Base-by-base conservation (phyloP, 2,113 vertebrate species). In the Trichomycterus rosablanca region DNA sequence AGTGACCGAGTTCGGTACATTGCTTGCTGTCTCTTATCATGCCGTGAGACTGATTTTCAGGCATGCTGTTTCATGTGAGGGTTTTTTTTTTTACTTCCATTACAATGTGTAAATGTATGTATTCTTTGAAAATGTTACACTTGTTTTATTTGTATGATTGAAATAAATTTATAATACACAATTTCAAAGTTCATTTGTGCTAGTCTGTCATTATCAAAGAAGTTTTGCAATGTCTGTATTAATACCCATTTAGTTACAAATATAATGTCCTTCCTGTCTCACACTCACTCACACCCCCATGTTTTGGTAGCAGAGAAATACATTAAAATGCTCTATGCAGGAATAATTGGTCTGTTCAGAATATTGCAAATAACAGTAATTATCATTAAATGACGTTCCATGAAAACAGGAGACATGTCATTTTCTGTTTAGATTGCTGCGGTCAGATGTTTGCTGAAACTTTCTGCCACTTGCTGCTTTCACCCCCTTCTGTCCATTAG, bases 361-460 rank as follows among this genome's bases (percentile, higher is more conserved):
- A 54, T 69, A 70, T 75, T 76, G 81, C 78, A 84, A 87, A 86
- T 87, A 85, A 86, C 84, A 78, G 75, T 84, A 84, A 87, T 87
- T 87, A 86, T 71, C 76, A 83, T 59, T 79, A 84, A 83, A 85
- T 81, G 78, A 85, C 79, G 78, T 82, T 83, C 71, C 73, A 70
- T 78, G 75, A 78, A 84, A 84, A 84, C 79, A 85, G 81, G 74
- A 74, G 63, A 70, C 74, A 63, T 80, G 79, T 83, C 76, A 69
- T 78, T 83, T 81, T 74, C 45, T 71, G 73, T 80, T 74, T 75
- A 80, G 76, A 79, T 80, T 66, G 74, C 58, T 11, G 66, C 59
- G 74, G 81, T 83, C 80, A 78, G 77, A 83, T 78, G 82, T 78
- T 75, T 51, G 48, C 3, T 40, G 63, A 62, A 80, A 79, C 74